Evolutionary conservation across 1,140 invertebrate genomes (phyloP).

Genomic region (Coelopa frigida): DNA sequence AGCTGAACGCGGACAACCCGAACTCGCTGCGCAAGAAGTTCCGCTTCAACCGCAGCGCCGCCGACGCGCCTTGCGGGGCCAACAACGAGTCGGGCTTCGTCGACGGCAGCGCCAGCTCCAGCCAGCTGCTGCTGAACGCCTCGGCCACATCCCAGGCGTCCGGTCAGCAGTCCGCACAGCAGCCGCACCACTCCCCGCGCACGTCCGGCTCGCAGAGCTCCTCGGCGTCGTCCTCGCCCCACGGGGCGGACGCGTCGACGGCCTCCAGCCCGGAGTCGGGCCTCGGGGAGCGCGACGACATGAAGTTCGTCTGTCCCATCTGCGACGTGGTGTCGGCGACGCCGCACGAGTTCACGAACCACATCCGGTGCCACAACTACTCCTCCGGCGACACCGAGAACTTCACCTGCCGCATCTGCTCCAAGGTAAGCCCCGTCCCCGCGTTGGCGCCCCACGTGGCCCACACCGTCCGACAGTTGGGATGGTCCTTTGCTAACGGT

Average conservation of each 20-base stretch:
- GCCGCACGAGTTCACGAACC: slow-evolving; percentile 60
- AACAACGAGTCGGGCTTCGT: slow-evolving; percentile 36
- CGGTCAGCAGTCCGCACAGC: slow-evolving; percentile 1
- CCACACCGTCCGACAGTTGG: neutral
- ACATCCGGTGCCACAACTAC: slow-evolving; percentile 61
- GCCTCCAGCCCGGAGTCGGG: slow-evolving; percentile 37
- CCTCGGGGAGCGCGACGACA: slow-evolving; percentile 35
- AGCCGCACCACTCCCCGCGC: slow-evolving; percentile 11
- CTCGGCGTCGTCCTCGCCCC: slow-evolving; percentile 29
- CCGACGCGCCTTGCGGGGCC: slow-evolving; percentile 6
- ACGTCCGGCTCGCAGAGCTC: neutral
- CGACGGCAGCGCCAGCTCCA: slow-evolving; percentile 29
- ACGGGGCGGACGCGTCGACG: slow-evolving; percentile 17
- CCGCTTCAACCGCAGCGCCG: slow-evolving; percentile 30
- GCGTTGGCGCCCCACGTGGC: neutral
- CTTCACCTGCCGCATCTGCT: slow-evolving; percentile 50
- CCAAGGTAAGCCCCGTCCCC: slow-evolving; percentile 39
- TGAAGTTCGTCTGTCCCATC: slow-evolving; percentile 55
- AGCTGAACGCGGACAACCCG: slow-evolving; percentile 26
- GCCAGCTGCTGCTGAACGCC: slow-evolving; percentile 20
- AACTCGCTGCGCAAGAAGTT: slow-evolving; percentile 41
- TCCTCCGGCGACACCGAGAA: slow-evolving; percentile 46
- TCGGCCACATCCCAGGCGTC: neutral
- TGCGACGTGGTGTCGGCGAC: slow-evolving; percentile 54
- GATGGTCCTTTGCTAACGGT: neutral